These are phyloP conservation scores for Drosophila formosana DNA, from an alignment of 2,888 invertebrate species.

Conservation along the genomic window DNA sequence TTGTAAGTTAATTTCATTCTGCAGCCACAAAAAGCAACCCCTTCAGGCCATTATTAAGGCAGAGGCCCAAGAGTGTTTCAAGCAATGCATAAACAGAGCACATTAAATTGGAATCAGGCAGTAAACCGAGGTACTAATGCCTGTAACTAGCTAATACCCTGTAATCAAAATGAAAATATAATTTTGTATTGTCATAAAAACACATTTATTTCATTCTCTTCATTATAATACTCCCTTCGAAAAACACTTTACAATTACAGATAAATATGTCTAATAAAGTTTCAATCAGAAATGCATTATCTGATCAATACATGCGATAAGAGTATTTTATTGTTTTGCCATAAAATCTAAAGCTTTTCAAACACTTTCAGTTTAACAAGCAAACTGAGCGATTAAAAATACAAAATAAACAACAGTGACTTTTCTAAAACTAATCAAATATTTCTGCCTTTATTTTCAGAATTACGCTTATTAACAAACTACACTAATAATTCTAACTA, in stretches of 20 bases:
- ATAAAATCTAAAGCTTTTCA: too few relatives aligned
- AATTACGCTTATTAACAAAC: too few relatives aligned
- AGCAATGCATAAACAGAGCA: constrained; percentile 1
- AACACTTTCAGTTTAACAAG: too few relatives aligned
- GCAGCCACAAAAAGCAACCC: constrained; percentile 12
- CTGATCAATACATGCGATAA: too few relatives aligned
- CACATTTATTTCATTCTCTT: neutral
- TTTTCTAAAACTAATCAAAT: too few relatives aligned
- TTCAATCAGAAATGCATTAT: neutral
- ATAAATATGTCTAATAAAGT: neutral
- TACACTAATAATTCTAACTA: too few relatives aligned
- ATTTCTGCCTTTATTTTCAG: too few relatives aligned
- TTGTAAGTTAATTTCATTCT: constrained; percentile 33
- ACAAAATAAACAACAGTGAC: too few relatives aligned
- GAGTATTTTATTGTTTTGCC: too few relatives aligned
- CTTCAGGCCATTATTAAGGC: constrained; percentile 12
- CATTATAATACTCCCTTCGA: neutral
- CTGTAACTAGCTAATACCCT: constrained; percentile 2
- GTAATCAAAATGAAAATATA: neutral
- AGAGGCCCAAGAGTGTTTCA: constrained; percentile 28
- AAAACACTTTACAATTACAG: too few relatives aligned
- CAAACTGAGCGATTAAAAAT: too few relatives aligned
- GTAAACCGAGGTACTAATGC: neutral
- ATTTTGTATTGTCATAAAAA: too few relatives aligned
- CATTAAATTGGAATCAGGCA: neutral